Percentiles rank a stretch among this genome's conserved stretches.
Conservation (phyloP, 2,113 vertebrate species). For the Phaethon lepturus region DNA sequence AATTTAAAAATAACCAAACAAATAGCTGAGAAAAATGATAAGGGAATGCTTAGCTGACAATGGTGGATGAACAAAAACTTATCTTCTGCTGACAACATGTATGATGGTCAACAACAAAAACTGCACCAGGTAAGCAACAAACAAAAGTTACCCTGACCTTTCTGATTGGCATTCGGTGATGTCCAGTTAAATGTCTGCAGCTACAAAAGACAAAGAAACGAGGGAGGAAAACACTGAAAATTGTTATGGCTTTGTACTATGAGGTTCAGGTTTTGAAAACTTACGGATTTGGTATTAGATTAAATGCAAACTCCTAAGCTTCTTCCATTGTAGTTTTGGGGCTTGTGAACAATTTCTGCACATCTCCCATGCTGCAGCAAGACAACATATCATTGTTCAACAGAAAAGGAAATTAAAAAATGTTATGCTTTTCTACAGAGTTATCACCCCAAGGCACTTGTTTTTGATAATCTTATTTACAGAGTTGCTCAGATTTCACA, state of each 20-base stretch:
- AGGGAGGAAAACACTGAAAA: not conserved
- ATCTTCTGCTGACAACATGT: slow-evolving; percentile 14
- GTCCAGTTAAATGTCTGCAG: not conserved
- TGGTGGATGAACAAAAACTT: slow-evolving; percentile 32
- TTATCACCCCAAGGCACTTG: not conserved
- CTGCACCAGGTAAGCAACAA: not conserved
- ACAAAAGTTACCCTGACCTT: not conserved
- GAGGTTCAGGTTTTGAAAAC: not conserved
- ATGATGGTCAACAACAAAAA: slow-evolving; percentile 10
- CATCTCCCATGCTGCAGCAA: not conserved
- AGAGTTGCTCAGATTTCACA: not conserved
- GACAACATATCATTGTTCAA: not conserved
- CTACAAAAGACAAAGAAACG: not conserved
- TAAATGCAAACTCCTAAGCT: not conserved
- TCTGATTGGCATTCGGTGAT: not conserved
- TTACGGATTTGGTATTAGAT: not conserved
- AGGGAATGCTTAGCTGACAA: slow-evolving; percentile 38
- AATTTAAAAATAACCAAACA: slow-evolving; percentile 49
- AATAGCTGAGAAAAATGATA: slow-evolving; percentile 46
- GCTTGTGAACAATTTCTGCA: not conserved
- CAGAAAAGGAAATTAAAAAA: not conserved
- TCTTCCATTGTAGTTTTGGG: not conserved
- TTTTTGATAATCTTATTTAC: not conserved
- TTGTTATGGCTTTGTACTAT: not conserved
- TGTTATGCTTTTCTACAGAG: not conserved